A percentile compares a stretch with the other conserved stretches of the same genome.
These are phyloP conservation scores for Atta cephalotes DNA, from an alignment of 1,140 invertebrate genomes.

Conservation along the genomic window DNA sequence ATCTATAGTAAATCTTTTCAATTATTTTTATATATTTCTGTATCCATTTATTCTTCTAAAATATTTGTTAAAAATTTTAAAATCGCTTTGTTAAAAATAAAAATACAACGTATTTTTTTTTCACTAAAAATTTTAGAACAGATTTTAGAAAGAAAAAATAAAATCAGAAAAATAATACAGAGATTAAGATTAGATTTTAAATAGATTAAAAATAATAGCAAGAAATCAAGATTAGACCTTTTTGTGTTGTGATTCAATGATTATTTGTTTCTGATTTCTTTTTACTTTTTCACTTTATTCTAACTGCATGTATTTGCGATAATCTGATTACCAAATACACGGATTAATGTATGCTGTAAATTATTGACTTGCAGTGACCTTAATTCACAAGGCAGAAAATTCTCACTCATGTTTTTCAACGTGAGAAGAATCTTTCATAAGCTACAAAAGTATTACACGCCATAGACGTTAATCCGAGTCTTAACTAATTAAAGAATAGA, in stretches of 20 bases:
- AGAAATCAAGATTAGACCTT: not conserved
- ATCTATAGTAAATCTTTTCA: not conserved
- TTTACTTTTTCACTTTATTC: not conserved
- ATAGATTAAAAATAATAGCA: not conserved
- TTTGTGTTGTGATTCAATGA: not conserved
- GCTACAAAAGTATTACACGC: not conserved
- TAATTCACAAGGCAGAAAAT: conserved; percentile 39
- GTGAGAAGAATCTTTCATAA: conserved; percentile 50
- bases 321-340: not conserved
- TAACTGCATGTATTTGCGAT: not conserved
- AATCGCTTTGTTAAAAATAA: not conserved
- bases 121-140: not conserved
- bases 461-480: not conserved
- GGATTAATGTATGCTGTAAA: too few species aligned
- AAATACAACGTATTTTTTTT: not conserved
- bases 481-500: conserved; percentile 44
- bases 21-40: not conserved
- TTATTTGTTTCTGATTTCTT: not conserved
- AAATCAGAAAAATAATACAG: not conserved
- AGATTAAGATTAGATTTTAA: not conserved
- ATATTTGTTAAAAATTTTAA: not conserved
- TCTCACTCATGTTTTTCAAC: conserved; percentile 46
- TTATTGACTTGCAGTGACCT: not conserved
- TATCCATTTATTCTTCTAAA: not conserved
- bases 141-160: not conserved